These are phyloP conservation scores for Camponotus fellah DNA, from an alignment of 2,888 invertebrate genomes.

Conservation along the genomic window DNA sequence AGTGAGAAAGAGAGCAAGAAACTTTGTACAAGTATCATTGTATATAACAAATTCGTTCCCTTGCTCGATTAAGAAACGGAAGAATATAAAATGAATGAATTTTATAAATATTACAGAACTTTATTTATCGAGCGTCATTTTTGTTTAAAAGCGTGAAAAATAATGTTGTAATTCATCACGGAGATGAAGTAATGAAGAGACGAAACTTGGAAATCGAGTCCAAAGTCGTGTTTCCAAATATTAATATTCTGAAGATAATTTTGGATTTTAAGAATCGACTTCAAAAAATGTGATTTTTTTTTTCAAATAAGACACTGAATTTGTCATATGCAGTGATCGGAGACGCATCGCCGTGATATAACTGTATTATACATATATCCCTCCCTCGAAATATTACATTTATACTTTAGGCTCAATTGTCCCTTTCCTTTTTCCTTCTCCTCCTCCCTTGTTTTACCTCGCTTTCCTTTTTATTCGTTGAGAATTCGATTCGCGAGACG, in stretches of 20 bases:
- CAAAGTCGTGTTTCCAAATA: neutral
- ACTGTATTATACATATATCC: conserved; percentile 53
- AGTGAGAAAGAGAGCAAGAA: no score
- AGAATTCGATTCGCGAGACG: conserved; percentile 25
- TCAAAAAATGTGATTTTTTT: neutral
- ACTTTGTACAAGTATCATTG: conserved; percentile 53
- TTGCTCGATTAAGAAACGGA: neutral
- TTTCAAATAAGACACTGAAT: conserved; percentile 14
- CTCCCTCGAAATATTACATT: conserved; percentile 64
- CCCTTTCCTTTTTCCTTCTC: conserved; percentile 14
- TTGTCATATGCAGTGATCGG: conserved; percentile 55
- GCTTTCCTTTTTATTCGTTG: conserved; percentile 17
- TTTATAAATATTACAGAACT: neutral
- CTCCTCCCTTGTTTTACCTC: conserved; percentile 17
- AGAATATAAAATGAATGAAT: neutral
- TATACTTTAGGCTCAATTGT: conserved; percentile 62
- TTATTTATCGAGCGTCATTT: neutral
- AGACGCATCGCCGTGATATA: conserved; percentile 48
- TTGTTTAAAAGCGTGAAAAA: neutral
- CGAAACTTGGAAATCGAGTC: neutral
- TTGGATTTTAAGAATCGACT: neutral
- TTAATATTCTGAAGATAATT: neutral
- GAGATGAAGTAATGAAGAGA: neutral
- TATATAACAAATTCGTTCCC: conserved; percentile 56
- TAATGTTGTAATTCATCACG: neutral